Evolutionary conservation across 2,113 vertebrate species (phyloP).

Genomic region (Hemiscyllium ocellatum): DNA sequence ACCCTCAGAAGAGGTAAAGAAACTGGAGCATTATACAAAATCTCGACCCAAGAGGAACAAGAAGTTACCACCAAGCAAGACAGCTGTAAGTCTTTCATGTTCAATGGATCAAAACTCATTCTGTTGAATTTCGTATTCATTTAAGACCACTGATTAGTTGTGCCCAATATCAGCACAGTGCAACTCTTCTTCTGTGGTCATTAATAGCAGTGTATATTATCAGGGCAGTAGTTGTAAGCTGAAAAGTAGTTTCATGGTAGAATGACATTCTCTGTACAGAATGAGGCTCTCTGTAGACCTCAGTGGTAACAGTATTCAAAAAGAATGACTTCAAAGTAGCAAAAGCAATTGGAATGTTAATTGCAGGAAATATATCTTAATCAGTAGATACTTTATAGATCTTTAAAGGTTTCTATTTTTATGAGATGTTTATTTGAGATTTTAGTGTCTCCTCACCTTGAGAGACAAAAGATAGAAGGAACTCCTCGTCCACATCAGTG

Average conservation of each 20-base stretch:
- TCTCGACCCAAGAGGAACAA: slow-evolving; percentile 83
- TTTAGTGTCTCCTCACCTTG: neutral
- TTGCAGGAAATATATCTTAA: neutral
- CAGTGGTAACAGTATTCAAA: no score
- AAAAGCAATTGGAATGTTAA: neutral
- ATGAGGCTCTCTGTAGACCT: neutral
- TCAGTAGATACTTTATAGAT: neutral
- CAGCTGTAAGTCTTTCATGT: slow-evolving; percentile 66
- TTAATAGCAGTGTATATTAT: neutral
- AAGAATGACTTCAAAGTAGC: neutral
- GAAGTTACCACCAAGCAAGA: slow-evolving; percentile 78
- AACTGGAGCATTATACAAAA: slow-evolving; percentile 93
- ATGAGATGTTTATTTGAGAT: neutral
- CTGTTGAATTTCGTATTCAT: neutral
- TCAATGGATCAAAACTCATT: neutral
- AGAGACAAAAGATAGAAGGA: neutral
- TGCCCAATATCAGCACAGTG: neutral
- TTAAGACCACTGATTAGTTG: neutral
- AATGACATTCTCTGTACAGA: neutral
- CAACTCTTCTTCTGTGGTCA: neutral
- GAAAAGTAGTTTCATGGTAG: neutral
- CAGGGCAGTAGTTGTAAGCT: neutral
- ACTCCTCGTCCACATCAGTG: no score
- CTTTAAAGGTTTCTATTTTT: neutral
- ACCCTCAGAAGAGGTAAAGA: slow-evolving; percentile 86